These are phyloP conservation scores for Dicyrtoma fusca DNA, from an alignment of 2,888 invertebrate species.

Conservation along the genomic window DNA sequence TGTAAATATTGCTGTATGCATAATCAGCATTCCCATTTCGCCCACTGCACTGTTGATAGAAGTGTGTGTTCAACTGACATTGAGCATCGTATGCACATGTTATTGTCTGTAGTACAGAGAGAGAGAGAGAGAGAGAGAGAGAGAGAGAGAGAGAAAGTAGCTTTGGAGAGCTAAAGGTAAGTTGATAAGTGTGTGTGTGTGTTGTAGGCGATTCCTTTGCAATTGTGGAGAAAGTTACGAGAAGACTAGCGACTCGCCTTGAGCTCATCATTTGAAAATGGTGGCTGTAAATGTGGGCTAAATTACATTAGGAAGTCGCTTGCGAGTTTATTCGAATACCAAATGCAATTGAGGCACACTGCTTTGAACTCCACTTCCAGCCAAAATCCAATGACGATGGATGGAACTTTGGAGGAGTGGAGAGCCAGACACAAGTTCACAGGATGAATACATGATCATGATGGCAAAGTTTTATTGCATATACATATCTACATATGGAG, in stretches of 20 bases:
- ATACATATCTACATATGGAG: neutral
- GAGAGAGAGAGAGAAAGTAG: too few species aligned
- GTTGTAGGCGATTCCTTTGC: neutral
- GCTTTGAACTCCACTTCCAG: too few species aligned
- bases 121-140: too few species aligned
- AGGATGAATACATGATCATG: conserved; percentile 31
- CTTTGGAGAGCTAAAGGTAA: too few species aligned
- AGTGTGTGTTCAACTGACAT: too few species aligned
- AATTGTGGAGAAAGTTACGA: neutral
- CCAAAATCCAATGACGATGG: neutral
- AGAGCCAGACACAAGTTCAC: conserved; percentile 13
- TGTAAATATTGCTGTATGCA: too few species aligned
- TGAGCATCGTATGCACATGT: too few species aligned
- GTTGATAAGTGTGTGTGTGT: too few species aligned
- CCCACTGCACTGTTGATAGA: too few species aligned
- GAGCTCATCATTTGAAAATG: conserved; percentile 11
- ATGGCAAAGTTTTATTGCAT: neutral
- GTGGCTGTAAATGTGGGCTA: conserved; percentile 20
- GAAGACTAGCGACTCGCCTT: neutral
- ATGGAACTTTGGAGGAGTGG: neutral
- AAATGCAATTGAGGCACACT: conserved; percentile 31
- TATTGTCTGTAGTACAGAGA: too few species aligned
- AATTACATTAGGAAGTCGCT: conserved; percentile 33
- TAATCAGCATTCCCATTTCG: too few species aligned
- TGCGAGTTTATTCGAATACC: conserved; percentile 25